Base-by-base conservation (phyloP, 2,797 vertebrate genomes). In the Anas acuta region DNA sequence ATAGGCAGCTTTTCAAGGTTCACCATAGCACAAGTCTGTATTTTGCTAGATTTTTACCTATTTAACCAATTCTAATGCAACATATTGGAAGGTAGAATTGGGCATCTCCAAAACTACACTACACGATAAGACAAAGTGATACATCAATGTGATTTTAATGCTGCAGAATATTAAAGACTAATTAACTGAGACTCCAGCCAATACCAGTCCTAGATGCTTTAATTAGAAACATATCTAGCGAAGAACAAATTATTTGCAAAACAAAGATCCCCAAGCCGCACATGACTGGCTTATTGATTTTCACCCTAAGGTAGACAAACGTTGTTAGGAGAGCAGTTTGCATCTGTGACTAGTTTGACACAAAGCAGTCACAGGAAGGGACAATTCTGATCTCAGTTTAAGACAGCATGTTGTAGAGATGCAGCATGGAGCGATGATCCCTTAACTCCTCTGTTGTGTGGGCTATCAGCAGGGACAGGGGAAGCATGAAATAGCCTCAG, bases 31-130 rank as follows among this genome's bases (percentile, higher is more conserved):
- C 62, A 92, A 93, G 56, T 94, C 86, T 94, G 7, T 90, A 94
- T 96, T 97, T 95, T 95, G 45, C 41, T 41, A 71, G 71, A 69
- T 92, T 69, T 83, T 28, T 75, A 80, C 43, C 66, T 80, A 84
- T 91, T 89, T 95, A 93, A 92, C 74, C 53, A 92, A 86, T 86
- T 91, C 37, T 78, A 84, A 93, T 15, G 21, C 3, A 76, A 78
- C 49, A 56, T 33, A 79, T 3, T 62, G 39, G 35, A 78, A 61
- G 10, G n/a, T 8, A 80, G 20, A 93, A 74, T 39, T 19, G 23
- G 75, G 30, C 51, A 81, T 39, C 41, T 73, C 66, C 66, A 92
- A 70, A 81, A 62, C 33, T 35, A 62, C 33, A 32, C 49, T 30
- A 41, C 26, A 60, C 30, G 58, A 2, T 20, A 71, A 43, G 39